Evolutionary conservation across 2,797 vertebrate genomes (phyloP).

Genomic region (Crenichthys baileyi): DNA sequence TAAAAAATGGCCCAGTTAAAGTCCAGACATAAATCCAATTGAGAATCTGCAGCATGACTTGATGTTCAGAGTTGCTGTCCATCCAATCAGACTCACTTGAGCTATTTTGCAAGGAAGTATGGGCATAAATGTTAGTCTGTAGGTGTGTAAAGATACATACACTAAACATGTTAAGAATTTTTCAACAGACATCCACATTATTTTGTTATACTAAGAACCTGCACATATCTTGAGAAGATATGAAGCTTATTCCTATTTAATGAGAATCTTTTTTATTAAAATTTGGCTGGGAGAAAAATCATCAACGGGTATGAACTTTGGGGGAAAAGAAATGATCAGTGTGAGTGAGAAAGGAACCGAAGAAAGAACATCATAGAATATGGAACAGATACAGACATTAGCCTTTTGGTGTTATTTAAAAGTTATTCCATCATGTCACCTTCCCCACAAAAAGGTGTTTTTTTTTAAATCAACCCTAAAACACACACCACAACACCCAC

Average conservation of each 20-base stretch:
- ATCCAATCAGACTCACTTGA: not conserved
- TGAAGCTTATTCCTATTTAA: not conserved
- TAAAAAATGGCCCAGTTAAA: not conserved
- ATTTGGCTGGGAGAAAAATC: not conserved
- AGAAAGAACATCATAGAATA: not conserved
- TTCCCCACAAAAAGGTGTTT: not conserved
- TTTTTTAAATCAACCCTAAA: not conserved
- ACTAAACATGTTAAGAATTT: not conserved
- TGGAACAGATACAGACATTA: not conserved
- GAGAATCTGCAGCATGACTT: no score
- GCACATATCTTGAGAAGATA: not conserved
- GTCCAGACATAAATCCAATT: no score
- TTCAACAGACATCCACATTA: constrained; percentile 4
- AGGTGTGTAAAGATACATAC: not conserved
- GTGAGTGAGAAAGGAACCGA: not conserved
- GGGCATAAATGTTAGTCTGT: not conserved
- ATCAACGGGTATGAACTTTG: not conserved
- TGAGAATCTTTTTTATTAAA: constrained; percentile 1
- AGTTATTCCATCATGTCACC: constrained; percentile 8
- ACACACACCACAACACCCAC: no score
- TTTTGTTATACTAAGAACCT: not conserved
- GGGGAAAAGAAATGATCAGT: not conserved
- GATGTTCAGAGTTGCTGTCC: not conserved
- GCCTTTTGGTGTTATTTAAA: not conserved
- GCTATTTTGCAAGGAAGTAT: not conserved